Base-by-base conservation (phyloP, 2,113 vertebrate genomes). In the Rhineura floridana region DNA sequence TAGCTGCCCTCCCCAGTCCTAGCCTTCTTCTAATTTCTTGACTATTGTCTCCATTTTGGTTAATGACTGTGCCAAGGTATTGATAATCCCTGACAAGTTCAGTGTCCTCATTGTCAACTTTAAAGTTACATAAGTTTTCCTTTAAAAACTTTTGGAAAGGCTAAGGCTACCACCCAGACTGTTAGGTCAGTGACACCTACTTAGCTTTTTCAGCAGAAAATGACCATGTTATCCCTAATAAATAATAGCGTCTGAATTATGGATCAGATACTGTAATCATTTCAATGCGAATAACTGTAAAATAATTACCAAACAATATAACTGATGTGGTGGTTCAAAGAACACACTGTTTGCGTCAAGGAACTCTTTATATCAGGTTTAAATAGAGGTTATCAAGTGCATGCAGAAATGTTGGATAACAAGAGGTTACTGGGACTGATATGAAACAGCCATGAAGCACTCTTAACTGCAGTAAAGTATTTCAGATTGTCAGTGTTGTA, bases 291-390 rank as follows among this genome's bases (percentile, higher is more conserved):
- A 82, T 86, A 89, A 73, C 65, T 77, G 25, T 87, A 42, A 93
- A 93, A 81, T 59, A 89, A 89, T 89, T 87, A 75, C 5, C 7
- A 72, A 90, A 42, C 62, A 81, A 70, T 4, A 0, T 69, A 78
- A 90, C 15, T 84, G 83, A 73, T 90, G 65, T 81, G 36, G 93
- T 36, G 33, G 87, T 77, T 89, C 90, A 95, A 90, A 93, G 94
- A 92, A 72, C 90, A 48, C 5, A 9, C 23, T 81, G 0, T 69
- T 93, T 95, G 78, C 91, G 52, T 95, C 93, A 96, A 87, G 77
- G 83, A 87, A 67, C 28, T 85, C 50, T 55, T 87, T 36, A 9
- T 84, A 59, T 89, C 81, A 91, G 65, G 88, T 86, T 52, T 36
- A 1, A 89, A 19, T 52, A 87, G 89, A 89, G 92, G 91, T 83